These are phyloP conservation scores for Leptopterna dolabrata DNA, from an alignment of 2,888 invertebrate genomes.

Conservation along the genomic window DNA sequence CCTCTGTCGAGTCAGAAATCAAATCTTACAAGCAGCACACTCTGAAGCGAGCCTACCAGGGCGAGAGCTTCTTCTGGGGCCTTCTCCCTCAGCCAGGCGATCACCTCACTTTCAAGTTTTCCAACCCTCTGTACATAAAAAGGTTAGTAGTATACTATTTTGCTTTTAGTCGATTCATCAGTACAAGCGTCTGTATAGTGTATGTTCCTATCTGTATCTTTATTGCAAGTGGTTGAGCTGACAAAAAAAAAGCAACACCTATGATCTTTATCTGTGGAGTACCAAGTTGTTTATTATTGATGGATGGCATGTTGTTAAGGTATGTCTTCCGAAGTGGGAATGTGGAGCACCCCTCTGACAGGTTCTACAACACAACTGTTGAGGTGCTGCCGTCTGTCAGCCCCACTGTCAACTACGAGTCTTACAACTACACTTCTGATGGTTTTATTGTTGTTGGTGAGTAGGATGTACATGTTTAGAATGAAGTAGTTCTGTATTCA, in stretches of 20 bases:
- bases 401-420: slow-evolving; percentile 56
- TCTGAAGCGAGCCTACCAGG: slow-evolving; percentile 83
- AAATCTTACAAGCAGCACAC: slow-evolving; percentile 84
- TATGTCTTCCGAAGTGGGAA: slow-evolving; percentile 90
- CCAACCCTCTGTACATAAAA: slow-evolving; percentile 70
- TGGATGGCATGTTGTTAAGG: slow-evolving; percentile 68
- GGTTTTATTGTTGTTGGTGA: slow-evolving; percentile 79
- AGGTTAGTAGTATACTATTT: slow-evolving; percentile 46
- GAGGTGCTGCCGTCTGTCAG: slow-evolving; percentile 73
- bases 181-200: too few relatives aligned
- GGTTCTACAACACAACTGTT: slow-evolving; percentile 86
- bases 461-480: slow-evolving; percentile 60
- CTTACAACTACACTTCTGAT: slow-evolving; percentile 73
- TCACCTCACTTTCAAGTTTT: slow-evolving; percentile 82
- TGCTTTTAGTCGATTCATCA: too few relatives aligned
- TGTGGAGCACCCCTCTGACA: slow-evolving; percentile 88
- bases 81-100: slow-evolving; percentile 85
- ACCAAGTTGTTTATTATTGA: too few relatives aligned
- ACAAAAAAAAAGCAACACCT: too few relatives aligned
- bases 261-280: too few relatives aligned
- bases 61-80: slow-evolving; percentile 93
- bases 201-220: too few relatives aligned
- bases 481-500: too few relatives aligned
- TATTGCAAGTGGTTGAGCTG: too few relatives aligned
- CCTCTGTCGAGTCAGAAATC: slow-evolving; percentile 77